Percentiles rank a stretch among this genome's conserved stretches.
These are phyloP conservation scores for Urocyon cinereoargenteus DNA, from an alignment of 2,797 vertebrate species.

Conservation along the genomic window DNA sequence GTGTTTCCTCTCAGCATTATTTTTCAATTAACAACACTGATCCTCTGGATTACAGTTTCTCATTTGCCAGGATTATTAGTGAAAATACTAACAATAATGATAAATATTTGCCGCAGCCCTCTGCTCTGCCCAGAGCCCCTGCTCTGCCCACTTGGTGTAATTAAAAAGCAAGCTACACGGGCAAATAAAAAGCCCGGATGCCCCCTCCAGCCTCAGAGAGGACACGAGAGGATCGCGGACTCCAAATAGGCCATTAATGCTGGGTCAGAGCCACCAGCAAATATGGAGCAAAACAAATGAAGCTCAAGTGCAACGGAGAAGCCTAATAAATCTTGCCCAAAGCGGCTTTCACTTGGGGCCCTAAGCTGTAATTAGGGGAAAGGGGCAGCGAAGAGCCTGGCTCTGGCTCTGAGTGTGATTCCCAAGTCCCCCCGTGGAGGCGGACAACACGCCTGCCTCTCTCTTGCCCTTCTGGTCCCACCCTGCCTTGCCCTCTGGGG, in stretches of 20 bases:
- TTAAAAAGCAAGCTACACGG: conserved; percentile 59
- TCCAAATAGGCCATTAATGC: conserved; percentile 39
- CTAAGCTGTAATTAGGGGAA: neutral
- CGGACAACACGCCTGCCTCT: rapidly evolving
- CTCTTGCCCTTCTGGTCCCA: rapidly evolving
- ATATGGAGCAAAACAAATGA: conserved; percentile 19
- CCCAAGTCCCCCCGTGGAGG: neutral
- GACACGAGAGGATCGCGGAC: neutral
- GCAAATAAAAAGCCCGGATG: conserved; percentile 9
- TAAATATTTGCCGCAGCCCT: neutral
- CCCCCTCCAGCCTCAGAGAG: neutral
- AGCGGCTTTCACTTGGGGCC: conserved; percentile 50
- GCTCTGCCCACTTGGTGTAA: neutral
- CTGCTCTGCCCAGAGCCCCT: neutral
- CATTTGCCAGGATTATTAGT: conserved; percentile 59
- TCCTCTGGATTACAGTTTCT: conserved; percentile 66
- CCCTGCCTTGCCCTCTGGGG: neutral
- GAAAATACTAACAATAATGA: conserved; percentile 69
- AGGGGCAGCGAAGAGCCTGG: neutral
- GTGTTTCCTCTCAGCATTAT: neutral
- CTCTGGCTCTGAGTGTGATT: neutral
- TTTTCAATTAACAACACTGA: conserved; percentile 72
- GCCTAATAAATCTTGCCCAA: conserved; percentile 66
- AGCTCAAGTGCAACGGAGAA: neutral
- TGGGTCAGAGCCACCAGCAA: neutral